Evolutionary conservation across 1,140 invertebrate genomes (phyloP).

Genomic region (Drosophila eugracilis): DNA sequence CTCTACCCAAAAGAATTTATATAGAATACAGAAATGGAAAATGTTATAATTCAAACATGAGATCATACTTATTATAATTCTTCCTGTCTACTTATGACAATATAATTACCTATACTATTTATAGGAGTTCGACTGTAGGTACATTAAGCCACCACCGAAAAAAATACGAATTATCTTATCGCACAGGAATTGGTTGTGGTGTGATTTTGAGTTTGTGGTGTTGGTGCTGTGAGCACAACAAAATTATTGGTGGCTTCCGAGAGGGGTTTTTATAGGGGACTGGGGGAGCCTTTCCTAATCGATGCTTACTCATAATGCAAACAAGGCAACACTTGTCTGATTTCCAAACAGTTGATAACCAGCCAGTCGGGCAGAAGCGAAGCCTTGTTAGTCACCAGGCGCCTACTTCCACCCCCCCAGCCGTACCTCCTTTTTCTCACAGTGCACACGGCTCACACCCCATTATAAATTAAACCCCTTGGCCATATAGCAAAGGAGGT

Average conservation of each 20-base stretch:
- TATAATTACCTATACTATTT: too few relatives aligned
- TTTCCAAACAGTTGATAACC: conserved; percentile 77
- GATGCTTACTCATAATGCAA: conserved; percentile 68
- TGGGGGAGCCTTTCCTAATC: conserved; percentile 55
- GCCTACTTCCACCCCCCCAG: conserved; percentile 3
- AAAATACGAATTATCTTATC: conserved; percentile 33
- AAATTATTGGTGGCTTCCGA: conserved; percentile 1
- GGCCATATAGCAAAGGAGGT: conserved; percentile 13
- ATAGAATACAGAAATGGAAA: too few relatives aligned
- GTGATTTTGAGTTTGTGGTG: conserved; percentile 39
- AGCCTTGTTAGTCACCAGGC: conserved; percentile 65
- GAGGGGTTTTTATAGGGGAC: conserved; percentile 1
- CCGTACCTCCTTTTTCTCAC: conserved; percentile 9
- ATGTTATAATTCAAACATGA: too few relatives aligned
- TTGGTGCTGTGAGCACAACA: conserved; percentile 10
- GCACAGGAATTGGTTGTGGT: conserved; percentile 29
- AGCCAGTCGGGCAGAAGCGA: conserved; percentile 28
- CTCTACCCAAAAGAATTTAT: too few relatives aligned
- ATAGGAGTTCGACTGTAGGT: conserved; percentile 10
- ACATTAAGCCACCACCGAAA: conserved; percentile 37
- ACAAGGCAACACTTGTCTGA: conserved; percentile 74
- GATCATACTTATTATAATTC: too few relatives aligned
- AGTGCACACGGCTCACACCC: conserved; percentile 9
- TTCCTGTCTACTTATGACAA: too few relatives aligned
- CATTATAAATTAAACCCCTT: conserved; percentile 2